A percentile compares a stretch with the other conserved stretches of the same genome.
Conservation (phyloP, 1,140 invertebrate genomes). For the Protaetia brevitarsis region DNA sequence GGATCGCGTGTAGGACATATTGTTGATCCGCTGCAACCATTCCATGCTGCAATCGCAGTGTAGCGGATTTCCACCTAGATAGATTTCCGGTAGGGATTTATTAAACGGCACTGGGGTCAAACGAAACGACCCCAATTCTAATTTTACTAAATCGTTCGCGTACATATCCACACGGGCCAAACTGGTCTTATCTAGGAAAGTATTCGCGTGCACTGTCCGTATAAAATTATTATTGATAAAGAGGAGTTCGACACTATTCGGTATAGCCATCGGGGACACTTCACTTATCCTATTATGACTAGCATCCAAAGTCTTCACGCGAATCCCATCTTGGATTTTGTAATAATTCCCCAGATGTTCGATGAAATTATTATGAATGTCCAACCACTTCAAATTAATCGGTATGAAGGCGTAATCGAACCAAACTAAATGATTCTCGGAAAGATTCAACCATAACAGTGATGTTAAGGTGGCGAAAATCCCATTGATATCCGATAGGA, state of each 20-base stretch:
- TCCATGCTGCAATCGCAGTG: constrained; percentile 91
- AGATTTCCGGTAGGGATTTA: constrained; percentile 76
- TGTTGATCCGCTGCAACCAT: constrained; percentile 84
- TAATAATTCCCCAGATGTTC: constrained; percentile 83
- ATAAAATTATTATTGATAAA: constrained; percentile 90
- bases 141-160: constrained; percentile 76
- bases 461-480: constrained; percentile 77
- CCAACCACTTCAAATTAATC: constrained; percentile 82
- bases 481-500: constrained; percentile 80
- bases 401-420: constrained; percentile 89
- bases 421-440: constrained; percentile 86
- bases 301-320: constrained; percentile 78
- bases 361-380: constrained; percentile 85
- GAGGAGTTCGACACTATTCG: constrained; percentile 83
- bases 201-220: constrained; percentile 73
- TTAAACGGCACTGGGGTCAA: constrained; percentile 67
- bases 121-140: constrained; percentile 76
- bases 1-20: constrained; percentile 73
- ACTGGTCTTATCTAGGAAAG: constrained; percentile 80
- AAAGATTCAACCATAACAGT: constrained; percentile 83
- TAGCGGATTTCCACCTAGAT: constrained; percentile 85
- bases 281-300: constrained; percentile 83
- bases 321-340: constrained; percentile 73
- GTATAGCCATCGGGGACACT: constrained; percentile 74
- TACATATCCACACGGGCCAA: constrained; percentile 84